These are phyloP conservation scores for Tachycineta bicolor DNA, from an alignment of 2,113 vertebrate genomes.

Conservation along the genomic window DNA sequence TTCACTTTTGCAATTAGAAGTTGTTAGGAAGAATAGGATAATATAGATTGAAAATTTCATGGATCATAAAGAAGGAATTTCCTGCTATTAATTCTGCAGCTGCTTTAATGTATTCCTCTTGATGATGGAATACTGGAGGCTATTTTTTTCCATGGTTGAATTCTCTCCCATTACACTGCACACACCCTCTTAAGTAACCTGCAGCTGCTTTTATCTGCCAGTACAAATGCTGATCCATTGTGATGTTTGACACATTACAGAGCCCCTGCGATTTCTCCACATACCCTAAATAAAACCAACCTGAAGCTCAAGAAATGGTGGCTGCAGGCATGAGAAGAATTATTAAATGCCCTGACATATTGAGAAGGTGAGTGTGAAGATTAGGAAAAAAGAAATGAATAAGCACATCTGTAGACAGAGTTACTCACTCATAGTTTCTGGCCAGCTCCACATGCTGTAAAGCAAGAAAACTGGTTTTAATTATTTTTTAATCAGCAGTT, in stretches of 20 bases:
- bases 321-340: neutral
- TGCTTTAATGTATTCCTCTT: slow-evolving; percentile 36
- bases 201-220: slow-evolving; percentile 49
- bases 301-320: neutral
- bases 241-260: neutral
- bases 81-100: slow-evolving; percentile 46
- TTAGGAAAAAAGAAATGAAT: neutral
- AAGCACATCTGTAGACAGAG: neutral
- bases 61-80: slow-evolving; percentile 51
- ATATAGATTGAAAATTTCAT: neutral
- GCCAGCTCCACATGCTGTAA: neutral
- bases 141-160: slow-evolving; percentile 38
- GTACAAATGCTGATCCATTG: neutral
- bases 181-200: slow-evolving; percentile 45
- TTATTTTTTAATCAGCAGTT: slow-evolving; percentile 58
- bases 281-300: neutral
- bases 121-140: slow-evolving; percentile 31
- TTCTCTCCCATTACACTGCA: slow-evolving; percentile 52
- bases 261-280: neutral
- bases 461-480: slow-evolving; percentile 52
- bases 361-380: neutral
- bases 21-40: slow-evolving; percentile 12
- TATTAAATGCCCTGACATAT: neutral
- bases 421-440: neutral
- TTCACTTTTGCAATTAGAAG: neutral